Evolutionary conservation across 2,888 invertebrate genomes (phyloP).

Genomic region (Epinotia bilunana): DNA sequence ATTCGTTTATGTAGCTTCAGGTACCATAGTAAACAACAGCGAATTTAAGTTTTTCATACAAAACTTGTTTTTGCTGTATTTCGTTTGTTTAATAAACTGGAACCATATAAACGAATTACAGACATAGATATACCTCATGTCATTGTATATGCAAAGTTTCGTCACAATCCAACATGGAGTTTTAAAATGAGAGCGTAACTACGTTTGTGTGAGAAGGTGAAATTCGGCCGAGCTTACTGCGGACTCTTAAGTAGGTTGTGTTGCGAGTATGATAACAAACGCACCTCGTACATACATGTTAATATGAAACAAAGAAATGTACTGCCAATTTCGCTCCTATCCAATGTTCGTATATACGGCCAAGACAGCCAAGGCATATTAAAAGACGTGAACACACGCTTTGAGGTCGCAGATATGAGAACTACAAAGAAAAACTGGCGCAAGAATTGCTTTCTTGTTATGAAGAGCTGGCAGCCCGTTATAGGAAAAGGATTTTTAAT

Average conservation of each 20-base stretch:
- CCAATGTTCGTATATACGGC: neutral
- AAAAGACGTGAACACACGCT: conserved; percentile 21
- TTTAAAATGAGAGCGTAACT: no score
- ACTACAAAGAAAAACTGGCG: conserved; percentile 28
- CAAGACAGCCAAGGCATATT: conserved; percentile 26
- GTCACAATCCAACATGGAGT: no score
- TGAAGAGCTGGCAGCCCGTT: neutral
- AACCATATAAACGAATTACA: no score
- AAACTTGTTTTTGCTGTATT: no score
- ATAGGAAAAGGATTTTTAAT: conserved; percentile 16
- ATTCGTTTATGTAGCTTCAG: no score
- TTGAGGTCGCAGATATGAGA: conserved; percentile 25
- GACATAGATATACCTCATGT: no score
- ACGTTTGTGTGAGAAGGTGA: no score
- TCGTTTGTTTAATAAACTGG: no score
- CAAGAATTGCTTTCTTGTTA: conserved; percentile 10
- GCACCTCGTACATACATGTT: conserved; percentile 18
- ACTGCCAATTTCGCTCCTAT: conserved; percentile 23
- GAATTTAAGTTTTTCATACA: no score
- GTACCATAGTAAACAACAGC: no score
- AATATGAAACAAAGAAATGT: conserved; percentile 31
- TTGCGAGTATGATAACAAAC: conserved; percentile 18
- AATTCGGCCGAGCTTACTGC: no score
- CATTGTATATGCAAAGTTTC: no score
- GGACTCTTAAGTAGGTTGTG: conserved; percentile 21